Evolutionary conservation across 2,888 invertebrate genomes (phyloP).

Genomic region (Epinotia ramella): DNA sequence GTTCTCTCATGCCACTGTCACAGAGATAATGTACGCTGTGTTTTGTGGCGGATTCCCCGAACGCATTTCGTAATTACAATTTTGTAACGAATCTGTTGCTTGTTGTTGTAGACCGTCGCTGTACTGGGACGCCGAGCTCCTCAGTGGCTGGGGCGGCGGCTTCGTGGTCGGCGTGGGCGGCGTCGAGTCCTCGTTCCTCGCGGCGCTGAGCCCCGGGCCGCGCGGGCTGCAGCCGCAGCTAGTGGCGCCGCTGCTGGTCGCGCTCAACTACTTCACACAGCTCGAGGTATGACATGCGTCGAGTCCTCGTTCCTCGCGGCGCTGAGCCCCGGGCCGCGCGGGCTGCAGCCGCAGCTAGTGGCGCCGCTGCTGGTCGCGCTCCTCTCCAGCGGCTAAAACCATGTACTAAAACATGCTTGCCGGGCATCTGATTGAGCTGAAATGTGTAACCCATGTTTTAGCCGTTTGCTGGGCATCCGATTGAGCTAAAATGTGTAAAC

Average conservation of each 20-base stretch:
- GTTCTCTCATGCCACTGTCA: too few species aligned
- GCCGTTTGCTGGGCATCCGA: too few species aligned
- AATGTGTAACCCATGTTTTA: too few species aligned
- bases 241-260: slow-evolving; percentile 90
- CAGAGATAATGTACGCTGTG: too few species aligned
- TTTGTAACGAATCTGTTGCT: neutral
- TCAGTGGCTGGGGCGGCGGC: slow-evolving; percentile 76
- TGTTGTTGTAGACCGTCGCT: slow-evolving; percentile 61
- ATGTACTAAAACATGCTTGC: too few species aligned
- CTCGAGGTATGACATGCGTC: slow-evolving; percentile 85
- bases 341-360: slow-evolving; percentile 86
- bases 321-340: slow-evolving; percentile 87
- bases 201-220: slow-evolving; percentile 88
- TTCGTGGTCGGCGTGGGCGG: slow-evolving; percentile 92
- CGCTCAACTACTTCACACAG: slow-evolving; percentile 94
- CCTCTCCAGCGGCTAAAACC: too few species aligned
- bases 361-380: slow-evolving; percentile 91
- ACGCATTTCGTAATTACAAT: too few species aligned
- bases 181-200: slow-evolving; percentile 91
- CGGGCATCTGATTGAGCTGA: too few species aligned
- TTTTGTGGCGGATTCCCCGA: too few species aligned
- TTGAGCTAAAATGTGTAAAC: too few species aligned
- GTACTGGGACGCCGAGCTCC: slow-evolving; percentile 70
- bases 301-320: slow-evolving; percentile 85
- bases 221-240: slow-evolving; percentile 86